Base-by-base conservation (phyloP, 2,113 vertebrate genomes). In the Bufo gargarizans region DNA sequence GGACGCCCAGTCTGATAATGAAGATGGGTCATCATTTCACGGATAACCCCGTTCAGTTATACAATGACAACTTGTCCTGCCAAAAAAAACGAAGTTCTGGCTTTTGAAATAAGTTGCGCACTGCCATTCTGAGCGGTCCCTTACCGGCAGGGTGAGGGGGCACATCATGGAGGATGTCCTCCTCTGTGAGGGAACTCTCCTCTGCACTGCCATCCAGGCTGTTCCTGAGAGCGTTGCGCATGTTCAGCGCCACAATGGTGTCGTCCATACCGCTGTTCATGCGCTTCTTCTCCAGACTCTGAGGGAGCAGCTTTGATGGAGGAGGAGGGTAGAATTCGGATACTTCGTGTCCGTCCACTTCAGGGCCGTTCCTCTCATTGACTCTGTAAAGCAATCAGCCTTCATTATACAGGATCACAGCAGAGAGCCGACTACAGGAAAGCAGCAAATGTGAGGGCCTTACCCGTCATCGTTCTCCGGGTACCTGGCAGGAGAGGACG, bases 391-490 rank as follows among this genome's bases (percentile, higher is more conserved):
- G 85, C 71, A 91, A 33, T 0, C 4, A 53, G 13, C 0, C 43
- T 19, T 6, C 43, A 19, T 47, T 49, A 74, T 10, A 55, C 10
- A 43, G 0, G 33, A 16, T 58, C n/a, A 5, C 9, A 12, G 45
- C 43, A 5, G 17, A 6, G 45, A 83, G 4, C 16, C 4, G 17
- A 16, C 8, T 13, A 12, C 9, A 22, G 1, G 33, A 33, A 33
- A 33, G 33, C 33, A 43, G 0, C 9, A 0, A 0, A 71, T 14
- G n/a, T 0, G 20, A 56, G 56, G 4, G 3, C 22, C 86, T 17
- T 88, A 98, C 98, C 96, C 93, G 22, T 97, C 97, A 83, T 96
- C 97, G 0, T 97, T 98, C 91, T 97, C 96, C 0, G 96, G 96
- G 69, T 97, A 99, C 83, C 97, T 95, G 0, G 96, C 93, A 0